Percentiles rank a stretch among this genome's conserved stretches.
These are phyloP conservation scores for Sciaenops ocellatus DNA, from an alignment of 2,797 vertebrate species.

Conservation along the genomic window DNA sequence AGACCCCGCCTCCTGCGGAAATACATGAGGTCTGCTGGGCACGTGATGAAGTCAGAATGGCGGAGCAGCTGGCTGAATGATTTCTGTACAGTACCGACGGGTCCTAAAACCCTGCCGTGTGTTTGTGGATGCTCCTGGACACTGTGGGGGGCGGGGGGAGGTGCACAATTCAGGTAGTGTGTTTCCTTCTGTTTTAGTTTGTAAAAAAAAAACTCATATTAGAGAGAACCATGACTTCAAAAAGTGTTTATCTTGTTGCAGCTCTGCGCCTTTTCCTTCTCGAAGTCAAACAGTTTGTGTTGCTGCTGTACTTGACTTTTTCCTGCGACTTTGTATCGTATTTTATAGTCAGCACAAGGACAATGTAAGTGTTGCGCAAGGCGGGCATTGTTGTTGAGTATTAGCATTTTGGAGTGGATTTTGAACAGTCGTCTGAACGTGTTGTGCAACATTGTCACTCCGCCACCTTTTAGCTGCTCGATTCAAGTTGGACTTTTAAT, in stretches of 20 bases:
- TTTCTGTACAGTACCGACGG: conserved; percentile 63
- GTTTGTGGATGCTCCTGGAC: conserved; percentile 49
- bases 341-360: not conserved
- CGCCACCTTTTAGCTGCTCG: not conserved
- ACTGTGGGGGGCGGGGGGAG: not conserved
- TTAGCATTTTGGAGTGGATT: not conserved
- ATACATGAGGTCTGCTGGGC: conserved; percentile 65
- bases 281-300: not conserved
- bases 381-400: not conserved
- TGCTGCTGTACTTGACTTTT: not conserved
- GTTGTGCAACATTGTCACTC: conserved; percentile 48
- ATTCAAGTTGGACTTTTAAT: not conserved
- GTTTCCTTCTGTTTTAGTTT: not conserved
- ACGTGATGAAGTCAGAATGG: conserved; percentile 86
- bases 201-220: not conserved
- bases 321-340: not conserved
- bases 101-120: conserved; percentile 58
- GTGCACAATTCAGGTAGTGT: conserved; percentile 29
- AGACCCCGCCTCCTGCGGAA: conserved; percentile 78
- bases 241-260: conserved; percentile 19
- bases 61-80: conserved; percentile 76
- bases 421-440: not conserved
- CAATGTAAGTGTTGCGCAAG: conserved; percentile 51
- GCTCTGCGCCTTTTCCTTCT: conserved; percentile 5
- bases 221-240: not conserved